Percentiles rank a stretch among this genome's conserved stretches.
Evolutionary conservation across 2,113 vertebrate genomes (phyloP).

Genomic region (Nothoprocta perdicaria): DNA sequence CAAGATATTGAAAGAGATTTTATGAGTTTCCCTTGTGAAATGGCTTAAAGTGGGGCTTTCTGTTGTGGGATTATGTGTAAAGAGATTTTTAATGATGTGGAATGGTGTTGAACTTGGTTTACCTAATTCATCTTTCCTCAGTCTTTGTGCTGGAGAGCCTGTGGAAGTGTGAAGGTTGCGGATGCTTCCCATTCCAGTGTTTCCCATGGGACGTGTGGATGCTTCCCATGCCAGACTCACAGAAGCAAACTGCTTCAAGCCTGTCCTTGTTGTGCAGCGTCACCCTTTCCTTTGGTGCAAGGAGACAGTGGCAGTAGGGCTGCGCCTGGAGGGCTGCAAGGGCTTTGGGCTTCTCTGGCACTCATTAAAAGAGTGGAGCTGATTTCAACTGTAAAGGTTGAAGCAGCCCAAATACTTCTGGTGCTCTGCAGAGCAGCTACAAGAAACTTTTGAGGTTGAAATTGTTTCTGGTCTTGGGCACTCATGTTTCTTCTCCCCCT

Average conservation of each 20-base stretch:
- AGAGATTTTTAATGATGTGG: neutral
- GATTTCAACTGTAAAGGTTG: neutral
- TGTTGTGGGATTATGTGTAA: neutral
- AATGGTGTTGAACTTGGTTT: neutral
- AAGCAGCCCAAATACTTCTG: neutral
- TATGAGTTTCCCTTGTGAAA: slow-evolving; percentile 54
- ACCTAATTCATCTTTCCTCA: neutral
- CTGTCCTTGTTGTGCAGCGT: neutral
- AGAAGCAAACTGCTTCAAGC: neutral
- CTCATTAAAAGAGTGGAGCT: neutral
- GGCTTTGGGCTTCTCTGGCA: neutral
- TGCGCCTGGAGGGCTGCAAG: neutral
- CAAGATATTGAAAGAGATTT: slow-evolving; percentile 74
- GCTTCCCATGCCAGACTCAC: neutral
- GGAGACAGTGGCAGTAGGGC: neutral
- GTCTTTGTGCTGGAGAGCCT: neutral
- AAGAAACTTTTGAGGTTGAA: too few species aligned
- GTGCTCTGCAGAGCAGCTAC: neutral
- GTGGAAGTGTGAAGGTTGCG: neutral
- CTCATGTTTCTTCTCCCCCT: neutral
- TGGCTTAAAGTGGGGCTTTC: slow-evolving; percentile 14
- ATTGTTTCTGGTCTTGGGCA: neutral
- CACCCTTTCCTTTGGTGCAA: neutral
- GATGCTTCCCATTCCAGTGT: too few species aligned
- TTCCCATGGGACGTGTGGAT: too few species aligned